Evolutionary conservation across 2,797 vertebrate genomes (phyloP), one percentile per base, ranked within the genome.

Genomic region (Chelmon rostratus): DNA sequence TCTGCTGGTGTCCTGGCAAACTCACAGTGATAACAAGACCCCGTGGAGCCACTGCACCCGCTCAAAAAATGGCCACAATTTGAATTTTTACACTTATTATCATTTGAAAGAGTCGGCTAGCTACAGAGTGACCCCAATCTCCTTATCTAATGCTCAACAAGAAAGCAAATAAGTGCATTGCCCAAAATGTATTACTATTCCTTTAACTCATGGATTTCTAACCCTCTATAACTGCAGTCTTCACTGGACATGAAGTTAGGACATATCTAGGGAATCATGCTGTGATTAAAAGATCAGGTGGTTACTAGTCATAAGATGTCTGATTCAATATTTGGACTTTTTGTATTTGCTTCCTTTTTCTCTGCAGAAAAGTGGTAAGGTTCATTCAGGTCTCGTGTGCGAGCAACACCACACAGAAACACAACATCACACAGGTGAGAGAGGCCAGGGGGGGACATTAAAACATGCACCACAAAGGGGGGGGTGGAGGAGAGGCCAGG

Each of bases 391-490:
- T 86, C 65, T 78, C 23, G 35, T 56, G 25, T 68, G 66, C 21
- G 46, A 86, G 65, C 71, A 75, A 72, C 68, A 83, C 56, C 49
- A 76, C 58, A 58, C 19, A 88, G 65, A 86, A 81, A 87, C 73
- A 89, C 76, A 75, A 86, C 63, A 78, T 56, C 63, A 80, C 73
- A 87, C 59, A 72, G 19, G 83, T 70, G 73, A 44, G 80, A 84
- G 82, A 78, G 70, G 77, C 50, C 16, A 8, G 47, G 15, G 9
- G 59, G 56, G 40, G 64, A 64, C 59, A 59, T 87, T 81, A 78
- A 86, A 81, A 86, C 94, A 94, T 94, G 94, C 95, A 92, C 82
- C 84, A 87, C 87, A 86, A 52, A 62, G 8, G 13, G 40, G 66
- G 12, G 47, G 66, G 68, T 50, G 49, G 52, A 66, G 72, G 80